Evolutionary conservation across 2,113 vertebrate species (phyloP), one percentile per base, ranked within the genome.

Genomic region (Myotis yumanensis): DNA sequence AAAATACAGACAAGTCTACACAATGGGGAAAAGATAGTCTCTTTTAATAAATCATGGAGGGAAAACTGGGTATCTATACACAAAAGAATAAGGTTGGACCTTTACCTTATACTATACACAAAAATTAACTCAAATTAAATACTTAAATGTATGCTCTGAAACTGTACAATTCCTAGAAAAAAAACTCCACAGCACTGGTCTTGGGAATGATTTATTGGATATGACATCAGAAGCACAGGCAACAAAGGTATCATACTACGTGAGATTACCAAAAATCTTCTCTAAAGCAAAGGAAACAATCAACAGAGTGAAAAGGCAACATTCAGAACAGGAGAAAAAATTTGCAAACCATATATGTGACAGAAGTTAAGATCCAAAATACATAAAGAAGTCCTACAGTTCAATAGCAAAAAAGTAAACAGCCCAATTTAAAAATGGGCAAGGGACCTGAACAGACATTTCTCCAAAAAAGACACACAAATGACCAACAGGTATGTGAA

Each of bases 381-480:
- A 89, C 18, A 62, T 30, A 68, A 40, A n/a, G 18, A 87, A 79
- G 23, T 40, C 17, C 43, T 79, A 68, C 11, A 89, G 64, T 79
- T 66, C 46, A 79, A 89, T 15, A 89, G 43, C 73, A 66, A 89
- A 79, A 75, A 79, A 66, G 46, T 40, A 89, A 62, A 52, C 37
- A 79, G 52, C n/a, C n/a, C 14, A 18, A 79, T 32, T 68, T 79
- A 79, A 89, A 68, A 37, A 89, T 79, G 11, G 25, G 25, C 35
- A 68, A 77, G 40, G n/a, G 25, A 51, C 17, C 35, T 68, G 11
- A 89, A 79, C 16, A 68, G n/a, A 51, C n/a, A 68, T 79, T 79
- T 89, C 35, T 68, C 87, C 62, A 89, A 89, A 89, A 22, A 48
- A 28, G n/a, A 79, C 59, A 79, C 40, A 89, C n/a, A 93, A 93